phyloP scores from a whole-genome alignment of 2,888 invertebrate genomes.

The Clivina fossor region DNA sequence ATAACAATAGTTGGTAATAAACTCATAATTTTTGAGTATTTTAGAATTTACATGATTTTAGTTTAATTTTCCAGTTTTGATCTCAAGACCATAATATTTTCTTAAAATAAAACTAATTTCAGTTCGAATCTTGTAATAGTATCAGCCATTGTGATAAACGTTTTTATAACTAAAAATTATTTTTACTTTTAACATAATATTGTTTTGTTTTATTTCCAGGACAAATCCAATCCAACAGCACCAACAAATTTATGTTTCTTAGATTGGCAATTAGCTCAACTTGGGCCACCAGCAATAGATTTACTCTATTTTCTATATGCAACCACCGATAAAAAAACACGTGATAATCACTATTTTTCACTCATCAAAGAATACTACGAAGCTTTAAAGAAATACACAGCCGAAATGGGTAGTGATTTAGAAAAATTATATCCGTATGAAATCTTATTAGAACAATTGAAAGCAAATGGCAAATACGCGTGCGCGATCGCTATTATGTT shows the following conservation, averaged over 20 bases:
- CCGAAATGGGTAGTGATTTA: conserved; percentile 43
- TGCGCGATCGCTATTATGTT: conserved; percentile 42
- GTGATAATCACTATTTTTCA: conserved; percentile 43
- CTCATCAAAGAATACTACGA: conserved; percentile 46
- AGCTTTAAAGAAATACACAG: conserved; percentile 40
- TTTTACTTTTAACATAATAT: not conserved
- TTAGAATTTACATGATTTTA: too few species aligned
- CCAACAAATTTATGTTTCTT: conserved; percentile 43
- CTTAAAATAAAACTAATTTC: not conserved
- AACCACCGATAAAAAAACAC: conserved; percentile 43
- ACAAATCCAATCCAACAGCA: conserved; percentile 26
- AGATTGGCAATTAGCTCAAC: conserved; percentile 44
- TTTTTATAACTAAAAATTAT: not conserved
- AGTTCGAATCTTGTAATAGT: not conserved
- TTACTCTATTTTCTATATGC: conserved; percentile 47
- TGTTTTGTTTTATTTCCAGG: conserved; percentile 10
- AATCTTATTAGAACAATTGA: conserved; percentile 42
- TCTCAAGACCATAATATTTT: not conserved
- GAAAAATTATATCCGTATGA: conserved; percentile 44
- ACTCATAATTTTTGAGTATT: too few species aligned
- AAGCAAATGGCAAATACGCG: conserved; percentile 43
- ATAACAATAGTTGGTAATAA: too few species aligned
- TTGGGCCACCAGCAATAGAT: conserved; percentile 44
- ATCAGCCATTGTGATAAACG: not conserved
- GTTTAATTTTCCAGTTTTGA: not conserved